Evolutionary conservation across 2,888 invertebrate genomes (phyloP).

Genomic region (Molanna angustata): DNA sequence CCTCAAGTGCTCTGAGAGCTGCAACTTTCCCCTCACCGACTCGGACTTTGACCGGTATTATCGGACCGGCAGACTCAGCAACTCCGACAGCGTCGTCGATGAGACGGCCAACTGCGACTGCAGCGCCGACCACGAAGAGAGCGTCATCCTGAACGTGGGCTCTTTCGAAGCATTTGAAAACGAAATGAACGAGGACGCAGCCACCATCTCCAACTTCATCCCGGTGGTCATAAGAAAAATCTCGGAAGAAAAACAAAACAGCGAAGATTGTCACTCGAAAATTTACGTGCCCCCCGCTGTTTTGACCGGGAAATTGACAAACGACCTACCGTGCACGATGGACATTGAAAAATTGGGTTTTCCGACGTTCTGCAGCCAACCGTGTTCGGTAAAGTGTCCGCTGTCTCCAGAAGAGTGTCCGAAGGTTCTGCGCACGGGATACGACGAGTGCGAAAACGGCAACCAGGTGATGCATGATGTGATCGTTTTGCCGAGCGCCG

Average conservation of each 20-base stretch:
- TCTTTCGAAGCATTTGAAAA: slow-evolving; percentile 7
- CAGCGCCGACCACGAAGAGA: not conserved
- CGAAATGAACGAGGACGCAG: slow-evolving; percentile 1
- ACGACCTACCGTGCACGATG: slow-evolving; percentile 6
- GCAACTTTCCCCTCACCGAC: too few relatives aligned
- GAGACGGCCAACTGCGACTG: not conserved
- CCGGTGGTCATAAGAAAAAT: not conserved
- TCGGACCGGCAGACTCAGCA: not conserved
- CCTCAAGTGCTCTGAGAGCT: not conserved
- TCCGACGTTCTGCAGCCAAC: slow-evolving; percentile 24
- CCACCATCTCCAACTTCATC: not conserved
- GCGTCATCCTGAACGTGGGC: not conserved
- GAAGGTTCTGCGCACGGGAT: slow-evolving; percentile 17
- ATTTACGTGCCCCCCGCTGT: not conserved
- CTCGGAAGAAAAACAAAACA: not conserved
- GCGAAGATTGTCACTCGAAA: not conserved
- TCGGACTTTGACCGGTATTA: too few relatives aligned
- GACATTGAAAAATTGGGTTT: slow-evolving; percentile 29
- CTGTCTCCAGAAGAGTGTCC: slow-evolving; percentile 15
- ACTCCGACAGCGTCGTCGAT: not conserved
- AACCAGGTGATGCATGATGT: slow-evolving; percentile 31
- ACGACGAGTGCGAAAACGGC: slow-evolving; percentile 25
- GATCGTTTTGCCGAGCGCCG: slow-evolving; percentile 36
- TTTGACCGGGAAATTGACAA: not conserved
- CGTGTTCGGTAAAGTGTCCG: slow-evolving; percentile 25